Evolutionary conservation across 2,888 invertebrate genomes (phyloP), one percentile per base, ranked within the genome.

Genomic region (Uloborus plumipes): DNA sequence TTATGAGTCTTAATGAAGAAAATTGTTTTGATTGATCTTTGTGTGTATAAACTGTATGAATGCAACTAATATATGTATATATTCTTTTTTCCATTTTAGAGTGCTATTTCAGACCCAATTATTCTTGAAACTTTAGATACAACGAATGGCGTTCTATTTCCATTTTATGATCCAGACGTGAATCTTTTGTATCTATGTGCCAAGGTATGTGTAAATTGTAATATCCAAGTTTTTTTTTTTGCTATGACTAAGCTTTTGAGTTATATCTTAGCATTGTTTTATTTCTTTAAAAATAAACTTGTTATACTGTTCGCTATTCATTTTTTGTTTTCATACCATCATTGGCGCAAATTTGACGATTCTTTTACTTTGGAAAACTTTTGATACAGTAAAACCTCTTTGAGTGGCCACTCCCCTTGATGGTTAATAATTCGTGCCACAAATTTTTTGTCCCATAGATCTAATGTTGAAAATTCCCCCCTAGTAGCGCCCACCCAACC

Each of bases 91-190:
- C 70, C 14, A 39, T 72, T 86, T 85, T 85, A 89, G 89, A 88
- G 88, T 50, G 86, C 88, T 53, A 78, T 89, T 20, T 86, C 86
- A 7, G 85, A 85, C 58, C 89, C 90, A 14, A 87, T 90, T 61
- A 86, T 87, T 0, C 87, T 88, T 78, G 90, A 91, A 70, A 90
- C 90, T 70, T 87, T 91, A 78, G 91, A 91, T 87, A 90, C 89
- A 15, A 91, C 90, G 85, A 91, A 92, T 86, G 91, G 91, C 13
- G 95, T 98, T 58, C 93, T 98, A 76, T 96, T 96, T 90, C 97
- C 97, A 0, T 95, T 94, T 88, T 98, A 95, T 90, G 98, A 98
- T 89, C 92, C 93, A 85, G 98, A 98, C 89, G 96, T 95, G 26
- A 94, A 94, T 88, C 93, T 98, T 90, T 93, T 95, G 31, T 94